Percentiles rank a stretch among this genome's conserved stretches.
Evolutionary conservation across 2,113 vertebrate genomes (phyloP).

Genomic region (Herpailurus yagouaroundi): DNA sequence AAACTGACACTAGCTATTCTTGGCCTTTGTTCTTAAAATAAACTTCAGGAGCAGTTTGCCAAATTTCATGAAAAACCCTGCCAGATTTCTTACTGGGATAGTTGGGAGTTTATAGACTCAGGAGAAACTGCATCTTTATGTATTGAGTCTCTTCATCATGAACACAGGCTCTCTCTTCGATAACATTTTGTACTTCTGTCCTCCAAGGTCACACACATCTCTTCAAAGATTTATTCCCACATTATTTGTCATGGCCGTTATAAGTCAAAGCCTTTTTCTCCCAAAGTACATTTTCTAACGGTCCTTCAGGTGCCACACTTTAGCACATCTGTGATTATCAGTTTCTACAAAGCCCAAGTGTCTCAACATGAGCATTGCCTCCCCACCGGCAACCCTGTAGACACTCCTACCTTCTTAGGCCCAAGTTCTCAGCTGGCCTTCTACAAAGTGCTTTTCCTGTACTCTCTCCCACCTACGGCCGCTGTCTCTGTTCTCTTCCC

Average conservation of each 20-base stretch:
- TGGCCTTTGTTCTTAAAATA: not conserved
- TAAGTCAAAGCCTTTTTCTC: not conserved
- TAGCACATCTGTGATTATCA: no score
- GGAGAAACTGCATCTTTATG: not conserved
- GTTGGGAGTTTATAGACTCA: not conserved
- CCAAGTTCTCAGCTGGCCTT: not conserved
- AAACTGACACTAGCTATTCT: no score
- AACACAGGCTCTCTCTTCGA: not conserved
- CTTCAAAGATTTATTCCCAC: not conserved
- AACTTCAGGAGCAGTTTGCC: not conserved
- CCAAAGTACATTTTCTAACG: not conserved
- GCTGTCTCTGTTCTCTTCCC: no score
- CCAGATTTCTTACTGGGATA: not conserved
- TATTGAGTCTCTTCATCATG: not conserved
- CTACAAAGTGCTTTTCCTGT: no score
- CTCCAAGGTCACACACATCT: not conserved
- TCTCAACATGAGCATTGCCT: not conserved
- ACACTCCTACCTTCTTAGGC: not conserved
- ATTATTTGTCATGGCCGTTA: not conserved
- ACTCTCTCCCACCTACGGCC: no score
- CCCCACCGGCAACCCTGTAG: no score
- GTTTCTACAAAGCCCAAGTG: no score
- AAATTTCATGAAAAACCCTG: not conserved
- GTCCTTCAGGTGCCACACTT: not conserved
- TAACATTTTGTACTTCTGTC: not conserved